Evolutionary conservation across 2,888 invertebrate genomes (phyloP).

Genomic region (Hetaerina titia): DNA sequence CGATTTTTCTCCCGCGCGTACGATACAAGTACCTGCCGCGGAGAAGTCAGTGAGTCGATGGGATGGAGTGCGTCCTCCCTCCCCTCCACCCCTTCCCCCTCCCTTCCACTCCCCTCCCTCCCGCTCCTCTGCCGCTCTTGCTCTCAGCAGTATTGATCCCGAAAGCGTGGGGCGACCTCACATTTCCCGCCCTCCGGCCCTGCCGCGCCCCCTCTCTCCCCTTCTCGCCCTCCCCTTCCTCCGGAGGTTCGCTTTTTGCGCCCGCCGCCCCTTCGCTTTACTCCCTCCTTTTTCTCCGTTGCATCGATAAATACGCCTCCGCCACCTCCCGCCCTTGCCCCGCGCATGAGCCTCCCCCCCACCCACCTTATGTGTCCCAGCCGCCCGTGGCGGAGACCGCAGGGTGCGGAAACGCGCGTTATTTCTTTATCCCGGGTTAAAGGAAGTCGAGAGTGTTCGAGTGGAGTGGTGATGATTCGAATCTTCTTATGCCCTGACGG

Average conservation of each 20-base stretch:
- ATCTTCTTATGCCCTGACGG: too few species aligned
- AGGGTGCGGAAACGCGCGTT: too few species aligned
- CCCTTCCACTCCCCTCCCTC: neutral
- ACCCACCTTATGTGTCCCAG: too few species aligned
- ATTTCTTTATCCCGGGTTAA: too few species aligned
- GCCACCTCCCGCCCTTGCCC: too few species aligned
- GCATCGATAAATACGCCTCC: slow-evolving; percentile 10
- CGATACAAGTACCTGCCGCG: neutral
- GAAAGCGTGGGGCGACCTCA: slow-evolving; percentile 39
- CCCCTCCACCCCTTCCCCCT: neutral
- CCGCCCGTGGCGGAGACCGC: too few species aligned
- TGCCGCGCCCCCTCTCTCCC: neutral
- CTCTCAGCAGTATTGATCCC: slow-evolving; percentile 52
- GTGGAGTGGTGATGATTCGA: too few species aligned
- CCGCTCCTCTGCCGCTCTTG: neutral
- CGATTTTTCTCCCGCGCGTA: neutral
- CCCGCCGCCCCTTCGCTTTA: neutral
- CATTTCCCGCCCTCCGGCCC: neutral
- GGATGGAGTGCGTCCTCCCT: neutral
- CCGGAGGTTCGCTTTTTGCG: neutral
- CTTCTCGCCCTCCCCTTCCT: neutral
- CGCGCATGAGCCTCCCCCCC: too few species aligned
- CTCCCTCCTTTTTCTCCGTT: neutral
- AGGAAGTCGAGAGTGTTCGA: too few species aligned
- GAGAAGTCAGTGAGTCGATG: neutral